Evolutionary conservation across 1,140 invertebrate species (phyloP), one percentile per base, ranked within the genome.

Genomic region (Diploscapter pachys): DNA sequence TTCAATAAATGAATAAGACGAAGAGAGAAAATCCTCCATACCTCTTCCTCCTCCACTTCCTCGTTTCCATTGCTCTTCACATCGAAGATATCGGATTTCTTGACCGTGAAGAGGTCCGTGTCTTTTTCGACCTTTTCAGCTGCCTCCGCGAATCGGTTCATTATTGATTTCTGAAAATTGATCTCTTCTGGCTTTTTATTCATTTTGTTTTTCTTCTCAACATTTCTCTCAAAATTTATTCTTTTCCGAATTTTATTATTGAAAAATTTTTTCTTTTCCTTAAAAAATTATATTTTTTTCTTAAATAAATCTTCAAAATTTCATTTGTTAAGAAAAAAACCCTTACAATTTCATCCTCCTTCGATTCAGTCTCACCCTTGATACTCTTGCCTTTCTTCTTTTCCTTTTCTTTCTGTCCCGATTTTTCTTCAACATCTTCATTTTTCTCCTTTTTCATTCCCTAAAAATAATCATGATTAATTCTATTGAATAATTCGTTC

Each of bases 51-150:
- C 31, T 80, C 53, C n/a, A 70, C 54, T 68, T 48, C 73, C n/a
- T 62, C 55, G 50, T 13, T 76, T 52, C 31, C n/a, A 63, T 78
- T 55, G 9, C 57, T 51, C n/a, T 61, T 11, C 8, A 74, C 65
- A 53, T 81, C 76, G 66, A 84, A 81, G 49, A 83, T 81, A 31
- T 81, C 79, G 4, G 78, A 59, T 57, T 76, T 74, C n/a, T 77
- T 65, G 48, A 85, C 67, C 54, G 76, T 82, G 51, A 85, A 75
- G 4, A 84, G 62, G 13, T 78, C 72, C 4, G 79, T 73, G 48
- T 83, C 80, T 5, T 65, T 63, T 11, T 72, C 80, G 56, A 74
- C 80, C 8, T 74, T 61, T 57, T 72, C 69, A 59, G 70, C 69
- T 31, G 57, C 73, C 31, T 31, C 31, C 31, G 31, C 31, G 31